Percentiles rank a stretch among this genome's conserved stretches.
These are phyloP conservation scores for Argyresthia goedartella DNA, from an alignment of 2,888 invertebrate species.

Conservation along the genomic window DNA sequence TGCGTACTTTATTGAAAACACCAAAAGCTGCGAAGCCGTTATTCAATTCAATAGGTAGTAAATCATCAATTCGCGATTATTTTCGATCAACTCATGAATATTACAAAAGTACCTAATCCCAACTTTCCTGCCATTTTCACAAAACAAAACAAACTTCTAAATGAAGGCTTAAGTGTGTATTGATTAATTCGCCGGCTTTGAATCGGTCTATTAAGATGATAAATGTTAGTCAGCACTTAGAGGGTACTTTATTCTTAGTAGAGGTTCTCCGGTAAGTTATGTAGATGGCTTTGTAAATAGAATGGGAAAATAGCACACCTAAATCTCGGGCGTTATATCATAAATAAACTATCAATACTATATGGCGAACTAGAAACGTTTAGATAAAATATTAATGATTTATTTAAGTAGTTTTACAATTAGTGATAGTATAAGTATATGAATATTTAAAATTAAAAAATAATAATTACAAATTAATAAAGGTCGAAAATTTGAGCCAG, in stretches of 20 bases:
- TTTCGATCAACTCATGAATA: not conserved
- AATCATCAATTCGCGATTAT: not conserved
- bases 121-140: not conserved
- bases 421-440: no score
- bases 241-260: not conserved
- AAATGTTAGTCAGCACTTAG: not conserved
- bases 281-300: slow-evolving; percentile 1
- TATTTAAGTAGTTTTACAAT: no score
- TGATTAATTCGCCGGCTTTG: not conserved
- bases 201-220: not conserved
- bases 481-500: no score
- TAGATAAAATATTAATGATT: no score
- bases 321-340: not conserved
- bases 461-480: no score
- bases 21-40: no score
- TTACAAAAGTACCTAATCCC: not conserved
- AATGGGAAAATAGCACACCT: not conserved
- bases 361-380: no score
- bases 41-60: no score
- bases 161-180: not conserved
- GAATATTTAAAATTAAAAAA: no score
- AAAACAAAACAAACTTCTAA: not conserved
- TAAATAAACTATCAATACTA: no score
- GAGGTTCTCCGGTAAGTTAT: not conserved
- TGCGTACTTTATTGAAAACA: no score